These are phyloP conservation scores for Leucania comma DNA, from an alignment of 2,888 invertebrate species.

Conservation along the genomic window DNA sequence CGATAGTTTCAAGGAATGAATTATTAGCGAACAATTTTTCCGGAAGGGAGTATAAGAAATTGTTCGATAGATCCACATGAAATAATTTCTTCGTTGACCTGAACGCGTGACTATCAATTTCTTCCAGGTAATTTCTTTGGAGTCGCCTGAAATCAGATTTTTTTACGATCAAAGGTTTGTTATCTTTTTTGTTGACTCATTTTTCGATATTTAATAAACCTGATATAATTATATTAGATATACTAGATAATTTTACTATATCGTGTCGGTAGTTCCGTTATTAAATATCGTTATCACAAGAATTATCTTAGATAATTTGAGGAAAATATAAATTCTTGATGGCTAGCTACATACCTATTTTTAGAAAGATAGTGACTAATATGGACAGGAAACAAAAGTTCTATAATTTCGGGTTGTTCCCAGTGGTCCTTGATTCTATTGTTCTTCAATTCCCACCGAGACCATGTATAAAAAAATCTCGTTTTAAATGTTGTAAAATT, in stretches of 20 bases:
- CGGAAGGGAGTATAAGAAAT: conserved; percentile 91
- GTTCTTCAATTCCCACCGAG: too few relatives aligned
- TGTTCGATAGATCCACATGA: conserved; percentile 93
- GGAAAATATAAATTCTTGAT: conserved; percentile 1
- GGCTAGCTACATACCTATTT: background rate
- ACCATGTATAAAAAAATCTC: too few relatives aligned
- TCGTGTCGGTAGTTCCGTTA: conserved; percentile 1
- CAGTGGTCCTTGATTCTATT: too few relatives aligned
- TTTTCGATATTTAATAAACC: background rate
- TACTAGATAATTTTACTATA: background rate
- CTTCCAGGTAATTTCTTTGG: conserved; percentile 92
- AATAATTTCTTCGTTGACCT: conserved; percentile 91
- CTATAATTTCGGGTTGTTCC: background rate
- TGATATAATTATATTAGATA: too few relatives aligned
- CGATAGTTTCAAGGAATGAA: conserved; percentile 91
- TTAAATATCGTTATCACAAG: conserved; percentile 15
- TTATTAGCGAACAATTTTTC: conserved; percentile 91
- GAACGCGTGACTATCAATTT: conserved; percentile 91
- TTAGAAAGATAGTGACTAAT: background rate
- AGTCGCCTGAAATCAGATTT: conserved; percentile 90
- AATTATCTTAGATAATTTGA: conserved; percentile 34
- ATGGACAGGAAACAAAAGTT: background rate
- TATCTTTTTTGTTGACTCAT: background rate
- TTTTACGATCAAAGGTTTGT: background rate
- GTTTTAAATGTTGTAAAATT: too few relatives aligned